These are phyloP conservation scores for Vireo altiloquus DNA, from an alignment of 2,113 vertebrate species.

Conservation along the genomic window DNA sequence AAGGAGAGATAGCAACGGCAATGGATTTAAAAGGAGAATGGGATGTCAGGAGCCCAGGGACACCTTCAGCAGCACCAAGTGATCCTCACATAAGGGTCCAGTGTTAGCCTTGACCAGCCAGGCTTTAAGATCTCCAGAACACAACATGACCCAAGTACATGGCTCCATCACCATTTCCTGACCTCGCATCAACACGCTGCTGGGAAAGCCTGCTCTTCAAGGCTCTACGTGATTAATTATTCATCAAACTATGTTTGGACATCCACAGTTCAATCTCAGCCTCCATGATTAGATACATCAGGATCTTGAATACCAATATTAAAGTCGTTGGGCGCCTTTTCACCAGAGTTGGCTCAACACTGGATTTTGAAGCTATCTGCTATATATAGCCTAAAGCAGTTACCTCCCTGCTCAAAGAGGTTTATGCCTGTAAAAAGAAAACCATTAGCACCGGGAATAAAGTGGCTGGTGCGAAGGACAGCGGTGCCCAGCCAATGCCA, in stretches of 20 bases:
- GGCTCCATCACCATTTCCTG: background rate
- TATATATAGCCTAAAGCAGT: background rate
- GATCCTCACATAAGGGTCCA: background rate
- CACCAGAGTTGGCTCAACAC: background rate
- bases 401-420: background rate
- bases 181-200: background rate
- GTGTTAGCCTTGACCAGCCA: background rate
- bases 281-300: background rate
- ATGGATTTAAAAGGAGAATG: background rate
- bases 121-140: background rate
- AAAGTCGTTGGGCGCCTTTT: background rate
- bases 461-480: background rate
- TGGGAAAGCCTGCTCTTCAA: background rate
- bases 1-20: background rate
- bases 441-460: background rate
- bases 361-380: background rate
- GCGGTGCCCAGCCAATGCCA: background rate
- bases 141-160: accelerated
- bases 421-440: background rate
- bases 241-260: conserved; percentile 21
- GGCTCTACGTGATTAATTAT: conserved; percentile 4
- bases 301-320: background rate
- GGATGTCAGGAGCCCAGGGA: background rate
- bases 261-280: background rate
- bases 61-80: background rate